Evolutionary conservation across 2,113 vertebrate genomes (phyloP), one percentile per base, ranked within the genome.

Genomic region (Actenoides lindsayi): DNA sequence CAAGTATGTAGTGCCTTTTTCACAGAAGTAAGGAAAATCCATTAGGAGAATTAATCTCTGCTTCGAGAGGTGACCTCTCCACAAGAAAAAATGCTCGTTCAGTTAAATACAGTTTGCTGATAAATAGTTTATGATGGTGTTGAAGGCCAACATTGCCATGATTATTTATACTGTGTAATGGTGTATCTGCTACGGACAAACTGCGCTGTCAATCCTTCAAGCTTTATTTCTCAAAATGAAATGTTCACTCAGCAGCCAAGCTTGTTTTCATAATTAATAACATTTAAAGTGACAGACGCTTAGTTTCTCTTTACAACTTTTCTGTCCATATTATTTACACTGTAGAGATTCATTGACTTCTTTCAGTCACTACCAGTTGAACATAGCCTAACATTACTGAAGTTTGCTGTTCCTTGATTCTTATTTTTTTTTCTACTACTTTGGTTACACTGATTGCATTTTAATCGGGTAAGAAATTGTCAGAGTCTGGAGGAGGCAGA

Each of bases 21-120:
- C 79, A 76, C 75, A 71, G 93, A 95, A 79, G 84, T 79, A 94
- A 91, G 97, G 95, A 91, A 97, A 96, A 96, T 27, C 73, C 94
- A 96, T 90, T 93, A 95, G 69, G 21, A 83, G 95, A 92, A 93
- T 92, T 83, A 90, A 93, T 92, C 82, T 95, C 63, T 86, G 70
- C 94, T 97, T 86, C 5, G 37, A 93, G 88, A 92, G 42, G 56
- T 73, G 69, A 64, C 83, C 60, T 73, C 24, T 90, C 79, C 23
- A 14, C 42, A 44, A 89, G 83, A 33, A 53, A 70, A 76, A 96
- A 85, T 62, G 88, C 89, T 96, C 18, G 0, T 89, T 94, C 84
- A 44, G 64, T 89, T 83, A 41, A 81, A 80, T 37, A 35, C 37
- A 64, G 60, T 83, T 96, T 90, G 83, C 48, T 70, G 85, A 80